Conservation (phyloP, 2,888 invertebrate genomes). For the Eustalomyia histrio region DNA sequence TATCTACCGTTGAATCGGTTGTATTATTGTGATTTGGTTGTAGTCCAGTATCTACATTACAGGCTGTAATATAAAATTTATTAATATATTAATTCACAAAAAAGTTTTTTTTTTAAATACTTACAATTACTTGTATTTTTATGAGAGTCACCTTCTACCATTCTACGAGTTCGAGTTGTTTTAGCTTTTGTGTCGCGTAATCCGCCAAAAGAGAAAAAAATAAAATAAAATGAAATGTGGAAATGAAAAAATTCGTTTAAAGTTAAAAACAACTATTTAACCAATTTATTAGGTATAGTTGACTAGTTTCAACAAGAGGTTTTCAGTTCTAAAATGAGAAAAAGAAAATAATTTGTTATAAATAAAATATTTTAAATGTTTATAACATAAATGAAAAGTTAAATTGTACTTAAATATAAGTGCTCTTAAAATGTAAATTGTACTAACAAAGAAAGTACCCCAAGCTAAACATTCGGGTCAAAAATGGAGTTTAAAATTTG, state of each 20-base stretch:
- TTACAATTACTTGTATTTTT: conserved; percentile 88
- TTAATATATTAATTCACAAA: neutral
- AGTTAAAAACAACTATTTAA: conserved; percentile 43
- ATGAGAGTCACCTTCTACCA: conserved; percentile 93
- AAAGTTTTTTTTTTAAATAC: conserved; percentile 75
- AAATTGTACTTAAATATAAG: neutral
- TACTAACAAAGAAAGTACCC: too few species aligned
- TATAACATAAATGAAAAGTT: conserved; percentile 26
- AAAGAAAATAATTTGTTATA: conserved; percentile 11
- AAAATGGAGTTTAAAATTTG: too few species aligned
- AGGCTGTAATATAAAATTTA: conserved; percentile 81
- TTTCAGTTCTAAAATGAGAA: conserved; percentile 46
- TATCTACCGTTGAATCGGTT: conserved; percentile 71
- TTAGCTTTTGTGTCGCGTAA: conserved; percentile 72
- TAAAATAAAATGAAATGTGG: conserved; percentile 28
- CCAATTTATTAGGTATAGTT: conserved; percentile 45
- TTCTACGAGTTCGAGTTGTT: conserved; percentile 86
- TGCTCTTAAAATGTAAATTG: conserved; percentile 15
- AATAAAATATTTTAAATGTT: neutral
- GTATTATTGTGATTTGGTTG: conserved; percentile 87
- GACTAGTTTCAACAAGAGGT: conserved; percentile 47
- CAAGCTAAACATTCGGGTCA: too few species aligned
- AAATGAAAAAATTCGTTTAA: conserved; percentile 15
- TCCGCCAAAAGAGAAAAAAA: conserved; percentile 68
- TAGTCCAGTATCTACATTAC: conserved; percentile 93